Conservation (phyloP, 2,888 invertebrate genomes). For the Eustalomyia histrio region DNA sequence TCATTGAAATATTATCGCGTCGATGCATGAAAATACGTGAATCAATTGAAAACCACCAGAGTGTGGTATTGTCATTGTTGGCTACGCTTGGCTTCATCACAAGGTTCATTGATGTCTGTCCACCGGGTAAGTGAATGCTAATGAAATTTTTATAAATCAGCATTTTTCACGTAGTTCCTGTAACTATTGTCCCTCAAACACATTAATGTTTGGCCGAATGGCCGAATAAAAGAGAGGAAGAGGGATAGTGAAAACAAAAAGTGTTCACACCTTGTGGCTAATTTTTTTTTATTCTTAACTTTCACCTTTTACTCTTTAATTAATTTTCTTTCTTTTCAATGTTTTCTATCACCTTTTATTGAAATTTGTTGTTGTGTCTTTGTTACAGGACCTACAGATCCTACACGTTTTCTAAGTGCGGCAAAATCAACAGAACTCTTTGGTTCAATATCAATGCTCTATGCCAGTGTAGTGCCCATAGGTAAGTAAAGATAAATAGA, state of each 20-base stretch:
- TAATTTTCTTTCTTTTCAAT: slow-evolving; percentile 28
- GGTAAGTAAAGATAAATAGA: slow-evolving; percentile 72
- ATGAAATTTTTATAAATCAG: not conserved
- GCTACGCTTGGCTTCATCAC: slow-evolving; percentile 79
- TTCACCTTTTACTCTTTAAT: slow-evolving; percentile 53
- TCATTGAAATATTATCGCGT: slow-evolving; percentile 88
- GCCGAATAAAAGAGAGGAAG: not conserved
- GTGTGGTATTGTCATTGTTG: slow-evolving; percentile 78
- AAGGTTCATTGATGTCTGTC: slow-evolving; percentile 79
- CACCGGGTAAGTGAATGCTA: slow-evolving; percentile 73
- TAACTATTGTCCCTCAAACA: slow-evolving; percentile 11
- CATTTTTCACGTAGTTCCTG: slow-evolving; percentile 12
- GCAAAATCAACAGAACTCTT: slow-evolving; percentile 79
- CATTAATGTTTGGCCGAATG: slow-evolving; percentile 20
- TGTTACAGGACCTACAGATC: slow-evolving; percentile 76
- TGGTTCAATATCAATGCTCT: slow-evolving; percentile 77
- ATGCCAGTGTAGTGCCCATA: slow-evolving; percentile 77
- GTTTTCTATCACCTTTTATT: slow-evolving; percentile 35
- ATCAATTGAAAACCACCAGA: slow-evolving; percentile 80
- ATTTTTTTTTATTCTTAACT: slow-evolving; percentile 62
- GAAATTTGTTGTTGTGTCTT: slow-evolving; percentile 29
- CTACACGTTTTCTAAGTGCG: slow-evolving; percentile 77
- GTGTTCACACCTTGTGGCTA: slow-evolving; percentile 66
- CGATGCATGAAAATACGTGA: slow-evolving; percentile 86
- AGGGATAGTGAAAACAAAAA: slow-evolving; percentile 11